Evolutionary conservation across 2,797 vertebrate species (phyloP).

Genomic region (Myotis findleyi): DNA sequence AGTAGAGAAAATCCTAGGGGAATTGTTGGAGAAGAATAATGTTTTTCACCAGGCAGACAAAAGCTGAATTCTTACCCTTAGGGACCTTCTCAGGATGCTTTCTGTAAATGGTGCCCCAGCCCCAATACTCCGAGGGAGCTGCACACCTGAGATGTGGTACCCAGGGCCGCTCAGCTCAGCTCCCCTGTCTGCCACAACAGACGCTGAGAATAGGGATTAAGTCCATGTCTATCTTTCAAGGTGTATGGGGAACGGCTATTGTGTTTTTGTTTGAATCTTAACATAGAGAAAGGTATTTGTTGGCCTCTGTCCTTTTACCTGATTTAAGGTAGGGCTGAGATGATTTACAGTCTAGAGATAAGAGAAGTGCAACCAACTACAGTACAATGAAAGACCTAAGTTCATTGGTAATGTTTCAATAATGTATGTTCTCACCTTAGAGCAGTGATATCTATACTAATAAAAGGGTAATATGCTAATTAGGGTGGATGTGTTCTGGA

Average conservation of each 20-base stretch:
- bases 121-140: neutral
- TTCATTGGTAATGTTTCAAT: neutral
- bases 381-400: neutral
- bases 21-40: slow-evolving; percentile 60
- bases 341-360: neutral
- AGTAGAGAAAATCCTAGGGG: slow-evolving; percentile 33
- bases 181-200: neutral
- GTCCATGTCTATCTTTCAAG: neutral
- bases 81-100: slow-evolving; percentile 61
- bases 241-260: neutral
- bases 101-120: slow-evolving; percentile 51
- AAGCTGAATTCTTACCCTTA: slow-evolving; percentile 57
- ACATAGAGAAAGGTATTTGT: neutral
- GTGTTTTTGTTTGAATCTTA: slow-evolving; percentile 32
- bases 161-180: slow-evolving; percentile 21
- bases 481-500: too few species aligned
- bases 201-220: neutral
- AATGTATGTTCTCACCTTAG: neutral
- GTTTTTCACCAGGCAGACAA: slow-evolving; percentile 78
- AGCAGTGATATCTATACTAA: neutral
- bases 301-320: neutral
- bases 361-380: neutral
- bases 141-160: neutral
- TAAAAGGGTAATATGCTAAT: too few species aligned
- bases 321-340: slow-evolving; percentile 9